Evolutionary conservation across 2,888 invertebrate species (phyloP), one percentile per base, ranked within the genome.

Genomic region (Bellardia bayeri): DNA sequence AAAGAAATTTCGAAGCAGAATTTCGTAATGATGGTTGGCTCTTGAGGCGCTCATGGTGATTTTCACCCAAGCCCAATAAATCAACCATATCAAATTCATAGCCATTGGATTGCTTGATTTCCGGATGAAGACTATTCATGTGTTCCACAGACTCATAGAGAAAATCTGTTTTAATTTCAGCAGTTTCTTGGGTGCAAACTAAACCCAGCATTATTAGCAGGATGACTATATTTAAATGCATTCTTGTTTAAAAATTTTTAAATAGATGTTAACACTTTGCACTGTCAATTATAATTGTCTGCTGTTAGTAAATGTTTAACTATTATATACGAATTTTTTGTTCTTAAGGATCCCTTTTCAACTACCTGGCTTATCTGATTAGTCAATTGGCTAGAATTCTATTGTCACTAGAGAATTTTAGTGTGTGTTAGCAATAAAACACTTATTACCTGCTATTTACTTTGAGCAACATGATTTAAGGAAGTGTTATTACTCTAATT

Each of bases 41-140:
- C 69, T 94, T 93, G 56, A 94, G 91, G 76, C 94, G 94, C 85
- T 95, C 94, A 11, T 97, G 97, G 90, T 96, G 95, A 91, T 96
- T 96, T n/a, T 68, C 68, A 37, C 97, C 96, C 89, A 98, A 94
- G 1, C 98, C 98, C 90, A 98, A 94, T 78, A 98, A 94, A 91
- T 97, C 97, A 90, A 98, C 94, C 91, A 98, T 97, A 94, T 98
- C 92, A 30, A 92, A 83, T 83, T 92, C 78, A 69, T 88, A 82
- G n/a, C 61, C 76, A 33, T 80, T 78, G 6, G 74, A 33, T 4
- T 82, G 49, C 45, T 54, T n/a, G 11, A 71, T 45, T 49, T 81
- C 80, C 6, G 8, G 64, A 2, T 37, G n/a, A 54, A 61, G 11
- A 9, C 56, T n/a, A n/a, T 68, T 40, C 7, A 56, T 16, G 6